Percentiles rank a stretch among this genome's conserved stretches.
Conservation (phyloP, 2,113 vertebrate genomes). For the Onychorhynchus coronatus region DNA sequence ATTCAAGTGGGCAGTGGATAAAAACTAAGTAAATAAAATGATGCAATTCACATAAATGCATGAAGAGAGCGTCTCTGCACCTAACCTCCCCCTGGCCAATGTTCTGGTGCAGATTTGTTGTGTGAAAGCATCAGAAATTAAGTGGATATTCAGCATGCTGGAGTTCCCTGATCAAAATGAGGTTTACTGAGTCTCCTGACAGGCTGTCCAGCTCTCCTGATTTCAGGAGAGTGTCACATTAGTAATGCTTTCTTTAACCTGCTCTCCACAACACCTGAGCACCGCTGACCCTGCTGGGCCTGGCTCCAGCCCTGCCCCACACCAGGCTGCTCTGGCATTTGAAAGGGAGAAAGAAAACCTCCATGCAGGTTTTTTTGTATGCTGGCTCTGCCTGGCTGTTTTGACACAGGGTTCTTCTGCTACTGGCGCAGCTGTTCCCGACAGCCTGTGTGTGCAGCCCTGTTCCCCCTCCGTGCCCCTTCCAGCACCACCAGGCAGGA, state of each 20-base stretch:
- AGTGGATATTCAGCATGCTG: neutral
- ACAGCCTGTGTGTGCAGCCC: neutral
- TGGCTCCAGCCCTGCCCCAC: neutral
- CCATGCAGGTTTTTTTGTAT: rapidly evolving
- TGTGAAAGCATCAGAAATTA: neutral
- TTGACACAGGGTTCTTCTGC: neutral
- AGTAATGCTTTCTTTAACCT: neutral
- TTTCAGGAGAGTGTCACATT: neutral
- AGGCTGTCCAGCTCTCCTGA: neutral
- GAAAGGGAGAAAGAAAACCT: neutral
- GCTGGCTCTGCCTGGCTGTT: neutral
- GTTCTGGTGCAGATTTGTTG: neutral
- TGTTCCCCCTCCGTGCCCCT: neutral
- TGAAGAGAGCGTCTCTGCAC: neutral
- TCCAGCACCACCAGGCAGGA: neutral
- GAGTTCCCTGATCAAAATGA: neutral
- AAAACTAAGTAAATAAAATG: conserved; percentile 4
- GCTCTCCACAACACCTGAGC: neutral
- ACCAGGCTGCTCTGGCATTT: neutral
- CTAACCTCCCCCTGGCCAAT: neutral
- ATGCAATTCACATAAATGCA: neutral
- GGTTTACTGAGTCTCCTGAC: neutral
- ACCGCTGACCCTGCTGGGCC: neutral
- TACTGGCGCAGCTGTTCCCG: neutral
- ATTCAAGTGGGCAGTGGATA: conserved; percentile 11